A percentile compares a stretch with the other conserved stretches of the same genome.
Evolutionary conservation across 2,888 invertebrate genomes (phyloP).

Genomic region (Caenorhabditis angaria): DNA sequence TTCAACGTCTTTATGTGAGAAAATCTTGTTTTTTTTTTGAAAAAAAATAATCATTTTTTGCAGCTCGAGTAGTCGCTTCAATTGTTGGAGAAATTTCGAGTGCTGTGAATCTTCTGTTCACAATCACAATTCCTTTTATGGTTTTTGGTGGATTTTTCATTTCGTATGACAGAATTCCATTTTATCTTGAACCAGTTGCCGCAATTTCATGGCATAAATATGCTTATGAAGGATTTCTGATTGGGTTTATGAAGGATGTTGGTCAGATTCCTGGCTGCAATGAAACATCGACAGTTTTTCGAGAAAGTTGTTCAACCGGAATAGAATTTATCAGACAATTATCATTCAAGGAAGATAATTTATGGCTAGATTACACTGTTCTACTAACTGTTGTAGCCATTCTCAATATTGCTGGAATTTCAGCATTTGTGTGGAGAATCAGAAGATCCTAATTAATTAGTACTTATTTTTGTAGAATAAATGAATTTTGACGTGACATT

Average conservation of each 20-base stretch:
- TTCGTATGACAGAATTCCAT: slow-evolving; percentile 56
- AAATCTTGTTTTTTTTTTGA: background rate
- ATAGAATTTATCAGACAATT: background rate
- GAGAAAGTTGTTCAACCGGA: slow-evolving; percentile 7
- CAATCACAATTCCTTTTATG: slow-evolving; percentile 43
- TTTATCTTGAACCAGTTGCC: slow-evolving; percentile 69
- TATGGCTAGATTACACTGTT: slow-evolving; percentile 27
- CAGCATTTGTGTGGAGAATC: slow-evolving; percentile 23
- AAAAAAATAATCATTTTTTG: background rate
- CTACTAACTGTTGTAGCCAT: slow-evolving; percentile 10
- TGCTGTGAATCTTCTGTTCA: slow-evolving; percentile 37
- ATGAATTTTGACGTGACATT: too few relatives aligned
- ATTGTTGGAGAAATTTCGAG: slow-evolving; percentile 33
- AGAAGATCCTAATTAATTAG: slow-evolving; percentile 11
- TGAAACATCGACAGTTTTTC: background rate
- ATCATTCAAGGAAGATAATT: slow-evolving; percentile 10
- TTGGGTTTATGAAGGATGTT: slow-evolving; percentile 19
- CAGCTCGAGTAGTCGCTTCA: slow-evolving; percentile 42
- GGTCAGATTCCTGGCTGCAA: background rate
- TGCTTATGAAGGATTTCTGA: slow-evolving; percentile 63
- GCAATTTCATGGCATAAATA: slow-evolving; percentile 73
- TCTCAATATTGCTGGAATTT: slow-evolving; percentile 23
- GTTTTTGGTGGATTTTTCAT: slow-evolving; percentile 80
- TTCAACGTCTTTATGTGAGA: background rate
- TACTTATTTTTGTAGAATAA: background rate